Evolutionary conservation across 1,140 invertebrate species (phyloP), one percentile per base, ranked within the genome.

Genomic region (Euura lappo): DNA sequence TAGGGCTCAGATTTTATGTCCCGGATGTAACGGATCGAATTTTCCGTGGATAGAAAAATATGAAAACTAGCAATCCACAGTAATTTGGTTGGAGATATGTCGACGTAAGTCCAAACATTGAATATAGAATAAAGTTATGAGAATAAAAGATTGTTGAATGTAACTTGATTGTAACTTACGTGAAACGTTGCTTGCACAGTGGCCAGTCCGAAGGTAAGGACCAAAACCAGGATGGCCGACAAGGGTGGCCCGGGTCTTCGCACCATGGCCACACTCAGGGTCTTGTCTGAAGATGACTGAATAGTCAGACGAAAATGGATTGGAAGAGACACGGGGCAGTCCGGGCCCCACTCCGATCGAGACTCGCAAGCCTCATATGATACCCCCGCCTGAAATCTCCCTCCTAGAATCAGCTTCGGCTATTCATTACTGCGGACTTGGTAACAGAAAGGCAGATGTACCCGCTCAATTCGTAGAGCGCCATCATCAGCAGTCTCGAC

Each of bases 111-210:
- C 28, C 28, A 28, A 28, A 28, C 28, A 28, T 28, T 28, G 28
- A 28, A 28, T 28, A 28, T 28, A 28, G 28, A 28, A 28, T 28
- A 28, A 28, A 28, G 28, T 28, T 28, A 28, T 28, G 28, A 28
- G 28, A 28, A 28, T 28, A 28, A 28, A 28, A 28, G 28, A 28
- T 28, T 28, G 28, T 28, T 28, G 28, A 28, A 28, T 28, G 28
- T 28, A 28, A 28, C 28, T 28, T 28, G 28, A 28, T 45, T 4
- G n/a, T 46, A 71, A 82, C 80, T 83, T 77, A 83, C 81, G 7
- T 77, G 68, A 70, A 79, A 80, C 6, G 13, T 68, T n/a, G 79
- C 76, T 3, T 45, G 28, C n/a, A 78, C n/a, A 2, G 72, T 72
- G 65, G 46, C 44, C 43, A 76, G 67, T 3, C 51, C 51, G n/a